These are phyloP conservation scores for Polietes domitor DNA, from an alignment of 2,888 invertebrate genomes.

Conservation along the genomic window DNA sequence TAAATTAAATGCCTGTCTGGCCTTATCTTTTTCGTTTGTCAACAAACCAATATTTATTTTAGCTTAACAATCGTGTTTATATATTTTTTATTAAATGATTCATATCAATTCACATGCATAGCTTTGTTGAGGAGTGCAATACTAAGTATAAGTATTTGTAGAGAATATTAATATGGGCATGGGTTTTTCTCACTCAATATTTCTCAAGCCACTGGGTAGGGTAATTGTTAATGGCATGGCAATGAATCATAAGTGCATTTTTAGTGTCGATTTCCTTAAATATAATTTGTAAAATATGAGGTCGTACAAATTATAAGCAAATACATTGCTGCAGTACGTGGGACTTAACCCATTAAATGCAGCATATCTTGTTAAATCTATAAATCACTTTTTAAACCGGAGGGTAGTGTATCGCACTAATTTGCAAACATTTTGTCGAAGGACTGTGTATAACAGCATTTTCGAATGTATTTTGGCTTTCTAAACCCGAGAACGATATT, in stretches of 20 bases:
- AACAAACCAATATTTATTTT: slow-evolving; percentile 10
- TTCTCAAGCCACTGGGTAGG: slow-evolving; percentile 27
- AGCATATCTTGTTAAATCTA: too few species aligned
- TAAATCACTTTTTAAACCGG: too few species aligned
- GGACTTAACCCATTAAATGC: too few species aligned
- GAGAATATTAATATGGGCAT: slow-evolving; percentile 47
- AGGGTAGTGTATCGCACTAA: too few species aligned
- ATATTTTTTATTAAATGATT: slow-evolving; percentile 4
- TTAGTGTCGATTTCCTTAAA: not conserved
- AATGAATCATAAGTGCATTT: not conserved
- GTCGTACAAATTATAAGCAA: too few species aligned
- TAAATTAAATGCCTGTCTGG: too few species aligned
- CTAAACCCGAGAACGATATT: too few species aligned
- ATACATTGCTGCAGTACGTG: not conserved
- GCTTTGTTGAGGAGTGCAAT: not conserved
- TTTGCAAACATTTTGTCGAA: too few species aligned
- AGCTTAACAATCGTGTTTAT: not conserved
- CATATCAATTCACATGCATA: slow-evolving; percentile 4
- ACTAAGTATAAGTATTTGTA: slow-evolving; percentile 14
- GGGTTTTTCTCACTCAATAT: slow-evolving; percentile 7
- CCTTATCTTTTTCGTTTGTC: too few species aligned
- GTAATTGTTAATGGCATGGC: slow-evolving; percentile 10
- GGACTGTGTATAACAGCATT: too few species aligned
- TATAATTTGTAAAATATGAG: slow-evolving; percentile 1
- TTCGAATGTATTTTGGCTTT: too few species aligned